Conservation (phyloP, 2,113 vertebrate genomes). For the Pipa parva region DNA sequence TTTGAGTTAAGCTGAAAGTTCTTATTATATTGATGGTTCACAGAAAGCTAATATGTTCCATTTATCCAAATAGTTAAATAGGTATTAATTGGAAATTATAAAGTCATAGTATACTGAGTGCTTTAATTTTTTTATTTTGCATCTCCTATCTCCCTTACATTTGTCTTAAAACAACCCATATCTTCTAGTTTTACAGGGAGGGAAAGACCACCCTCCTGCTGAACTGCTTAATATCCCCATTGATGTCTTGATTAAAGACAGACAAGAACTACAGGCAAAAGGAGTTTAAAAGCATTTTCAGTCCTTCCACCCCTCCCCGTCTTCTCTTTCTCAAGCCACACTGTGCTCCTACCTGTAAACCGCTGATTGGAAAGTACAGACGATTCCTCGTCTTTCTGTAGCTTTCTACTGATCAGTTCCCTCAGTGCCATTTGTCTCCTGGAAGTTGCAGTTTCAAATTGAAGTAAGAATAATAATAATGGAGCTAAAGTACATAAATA, state of each 20-base stretch:
- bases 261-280: conserved; percentile 10
- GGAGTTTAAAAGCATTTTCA: conserved; percentile 5
- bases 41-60: too few species aligned
- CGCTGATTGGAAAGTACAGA: background rate
- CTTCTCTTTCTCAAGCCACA: background rate
- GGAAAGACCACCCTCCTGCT: background rate
- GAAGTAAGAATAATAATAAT: too few species aligned
- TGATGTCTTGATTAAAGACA: conserved; percentile 16
- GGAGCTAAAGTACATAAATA: too few species aligned
- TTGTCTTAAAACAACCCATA: background rate
- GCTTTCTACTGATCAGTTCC: too few species aligned
- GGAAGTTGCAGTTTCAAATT: too few species aligned
- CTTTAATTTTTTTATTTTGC: background rate
- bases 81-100: too few species aligned
- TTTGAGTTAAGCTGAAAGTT: too few species aligned
- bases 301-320: background rate
- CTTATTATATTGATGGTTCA: too few species aligned
- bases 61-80: too few species aligned
- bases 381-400: background rate
- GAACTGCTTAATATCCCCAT: background rate
- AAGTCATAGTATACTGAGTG: background rate
- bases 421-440: too few species aligned
- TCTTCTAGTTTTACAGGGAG: background rate
- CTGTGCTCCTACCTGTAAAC: background rate
- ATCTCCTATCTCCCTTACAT: background rate